Conservation (phyloP, 2,888 invertebrate genomes). For the Serrognathus titanus region DNA sequence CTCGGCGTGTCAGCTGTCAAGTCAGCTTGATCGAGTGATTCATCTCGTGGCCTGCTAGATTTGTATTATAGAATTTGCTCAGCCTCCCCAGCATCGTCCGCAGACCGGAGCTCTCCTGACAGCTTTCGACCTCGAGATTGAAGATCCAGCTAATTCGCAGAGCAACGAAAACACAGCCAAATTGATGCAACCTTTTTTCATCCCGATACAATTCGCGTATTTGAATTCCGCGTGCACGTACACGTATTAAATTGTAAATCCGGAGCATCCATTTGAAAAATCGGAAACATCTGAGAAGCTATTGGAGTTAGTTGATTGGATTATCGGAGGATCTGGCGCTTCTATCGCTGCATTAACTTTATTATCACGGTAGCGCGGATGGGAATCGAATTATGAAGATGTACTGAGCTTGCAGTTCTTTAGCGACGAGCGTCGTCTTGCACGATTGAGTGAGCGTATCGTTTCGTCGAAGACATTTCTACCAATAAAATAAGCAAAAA, state of each 20-base stretch:
- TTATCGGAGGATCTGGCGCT: constrained; percentile 37
- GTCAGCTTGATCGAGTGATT: constrained; percentile 33
- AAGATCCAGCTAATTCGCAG: too few relatives aligned
- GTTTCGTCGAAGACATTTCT: background rate
- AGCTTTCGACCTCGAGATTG: too few relatives aligned
- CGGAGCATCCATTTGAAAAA: constrained; percentile 36
- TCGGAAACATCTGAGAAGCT: constrained; percentile 36
- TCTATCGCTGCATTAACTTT: constrained; percentile 40
- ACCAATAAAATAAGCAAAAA: too few relatives aligned
- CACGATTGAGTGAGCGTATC: background rate
- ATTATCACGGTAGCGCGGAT: constrained; percentile 38
- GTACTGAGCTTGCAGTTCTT: constrained; percentile 18
- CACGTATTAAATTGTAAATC: constrained; percentile 23
- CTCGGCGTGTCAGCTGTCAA: constrained; percentile 31
- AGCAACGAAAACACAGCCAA: too few relatives aligned
- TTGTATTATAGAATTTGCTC: constrained; percentile 22
- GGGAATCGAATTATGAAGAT: constrained; percentile 35
- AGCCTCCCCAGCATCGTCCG: constrained; percentile 5
- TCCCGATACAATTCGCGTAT: too few relatives aligned
- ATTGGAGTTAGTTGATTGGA: constrained; percentile 40
- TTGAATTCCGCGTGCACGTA: too few relatives aligned
- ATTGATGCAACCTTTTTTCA: too few relatives aligned
- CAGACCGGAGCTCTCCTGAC: too few relatives aligned
- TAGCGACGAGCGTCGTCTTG: constrained; percentile 2
- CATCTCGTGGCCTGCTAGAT: constrained; percentile 26